Evolutionary conservation across 1,140 invertebrate genomes (phyloP), one percentile per base, ranked within the genome.

Genomic region (Oedothorax gibbosus): DNA sequence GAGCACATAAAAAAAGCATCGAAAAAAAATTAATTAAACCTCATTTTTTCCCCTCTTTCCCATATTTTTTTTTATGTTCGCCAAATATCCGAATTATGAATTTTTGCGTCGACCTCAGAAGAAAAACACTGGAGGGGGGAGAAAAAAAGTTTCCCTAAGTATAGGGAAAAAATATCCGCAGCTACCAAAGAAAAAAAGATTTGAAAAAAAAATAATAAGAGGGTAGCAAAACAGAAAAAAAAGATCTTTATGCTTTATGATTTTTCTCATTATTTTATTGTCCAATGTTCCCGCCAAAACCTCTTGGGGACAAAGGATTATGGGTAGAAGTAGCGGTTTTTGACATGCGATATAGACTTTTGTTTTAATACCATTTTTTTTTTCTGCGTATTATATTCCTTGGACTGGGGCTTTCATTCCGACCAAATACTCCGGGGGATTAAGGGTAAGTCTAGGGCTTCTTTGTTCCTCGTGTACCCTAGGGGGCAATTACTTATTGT

Each of bases 231-330:
- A 77, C 11, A 77, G 18, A 21, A 65, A 75, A 84, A 84, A 56
- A 75, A 71, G 62, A 64, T 75, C 76, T 84, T 84, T 72, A 84
- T 84, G 81, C 81, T 84, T 84, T 84, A 84, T 84, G 81, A 84
- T 84, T 84, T 84, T 84, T 84, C 81, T 84, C 81, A 84, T 84
- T 84, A 84, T 64, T 84, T 75, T 73, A 84, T 84, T 84, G 81
- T 84, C 76, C 71, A 21, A 65, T 35, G 71, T 65, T 84, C 62
- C 62, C 53, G 51, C 62, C 35, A 35, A 71, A 69, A 82, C 14
- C 69, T 82, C 60, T 49, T 7, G 62, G 35, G 53, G 81, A 84
- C 81, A 76, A 68, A 84, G 72, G 81, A 84, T 84, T 84, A 84
- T 7, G n/a, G 21, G 10, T 11, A n/a, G n/a, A 65, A 76, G 66